phyloP scores from a whole-genome alignment of 2,888 invertebrate species.

The Platycheirus rosarum region DNA sequence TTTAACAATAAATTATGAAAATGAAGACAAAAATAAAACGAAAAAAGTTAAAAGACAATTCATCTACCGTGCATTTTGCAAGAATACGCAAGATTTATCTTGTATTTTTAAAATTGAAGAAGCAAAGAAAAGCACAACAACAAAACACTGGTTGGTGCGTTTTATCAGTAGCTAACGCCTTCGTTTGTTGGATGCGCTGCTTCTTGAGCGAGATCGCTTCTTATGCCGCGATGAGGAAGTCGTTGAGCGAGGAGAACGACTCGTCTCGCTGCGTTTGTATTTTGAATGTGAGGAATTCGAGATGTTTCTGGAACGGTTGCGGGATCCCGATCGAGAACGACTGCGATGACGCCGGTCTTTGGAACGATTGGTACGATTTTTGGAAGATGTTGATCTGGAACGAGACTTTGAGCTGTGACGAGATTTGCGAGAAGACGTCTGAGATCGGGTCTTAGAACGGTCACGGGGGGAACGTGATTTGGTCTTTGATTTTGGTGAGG shows the following conservation, averaged over 20 bases:
- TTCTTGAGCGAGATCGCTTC: conserved; percentile 67
- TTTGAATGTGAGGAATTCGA: conserved; percentile 73
- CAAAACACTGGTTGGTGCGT: not conserved
- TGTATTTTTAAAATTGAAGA: conserved; percentile 22
- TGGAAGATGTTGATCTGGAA: conserved; percentile 72
- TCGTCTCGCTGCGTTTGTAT: conserved; percentile 72
- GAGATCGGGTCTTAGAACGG: conserved; percentile 75
- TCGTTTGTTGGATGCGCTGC: conserved; percentile 57
- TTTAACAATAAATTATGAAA: conserved; percentile 66
- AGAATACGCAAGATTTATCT: not conserved
- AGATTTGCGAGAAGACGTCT: conserved; percentile 73
- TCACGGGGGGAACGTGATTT: conserved; percentile 73
- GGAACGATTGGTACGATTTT: conserved; percentile 55
- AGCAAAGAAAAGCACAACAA: conserved; percentile 11
- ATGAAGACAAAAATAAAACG: conserved; percentile 43
- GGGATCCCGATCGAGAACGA: conserved; percentile 60
- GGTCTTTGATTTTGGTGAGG: conserved; percentile 57
- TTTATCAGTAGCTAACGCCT: conserved; percentile 56
- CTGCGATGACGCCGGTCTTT: conserved; percentile 47
- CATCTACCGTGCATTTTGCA: conserved; percentile 61
- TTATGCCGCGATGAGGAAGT: conserved; percentile 62
- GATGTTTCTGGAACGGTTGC: conserved; percentile 73
- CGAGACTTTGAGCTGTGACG: conserved; percentile 70
- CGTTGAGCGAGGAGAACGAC: conserved; percentile 75
- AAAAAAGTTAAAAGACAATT: conserved; percentile 53